These are phyloP conservation scores for Drosophila melanogaster DNA, from an alignment of 1,140 invertebrate genomes.

Conservation along the genomic window Release_6_plus_ISO1_MT NT_037436.4:6208501-6209000, in stretches of 20 bases:
- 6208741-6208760: conserved; percentile 87
- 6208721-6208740: conserved; percentile 88
- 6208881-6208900: conserved; percentile 86
- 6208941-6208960: conserved; percentile 89
- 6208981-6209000: conserved; percentile 90
- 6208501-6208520: conserved; percentile 87
- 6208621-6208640: conserved; percentile 84
- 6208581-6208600: conserved; percentile 88
- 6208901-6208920: conserved; percentile 87
- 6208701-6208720: conserved; percentile 89
- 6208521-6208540: conserved; percentile 86
- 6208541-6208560: conserved; percentile 87
- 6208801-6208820: conserved; percentile 86
- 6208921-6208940: conserved; percentile 87
- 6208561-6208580: conserved; percentile 87
- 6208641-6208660: conserved; percentile 85
- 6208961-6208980: conserved; percentile 87
- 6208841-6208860: conserved; percentile 85
- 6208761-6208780: conserved; percentile 85
- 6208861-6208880: conserved; percentile 87
- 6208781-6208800: conserved; percentile 86
- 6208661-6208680: conserved; percentile 90
- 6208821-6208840: conserved; percentile 85
- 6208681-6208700: conserved; percentile 91
- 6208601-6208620: conserved; percentile 87